These are phyloP conservation scores for Puffinus mauretanicus DNA, from an alignment of 2,113 vertebrate genomes.

Conservation along the genomic window DNA sequence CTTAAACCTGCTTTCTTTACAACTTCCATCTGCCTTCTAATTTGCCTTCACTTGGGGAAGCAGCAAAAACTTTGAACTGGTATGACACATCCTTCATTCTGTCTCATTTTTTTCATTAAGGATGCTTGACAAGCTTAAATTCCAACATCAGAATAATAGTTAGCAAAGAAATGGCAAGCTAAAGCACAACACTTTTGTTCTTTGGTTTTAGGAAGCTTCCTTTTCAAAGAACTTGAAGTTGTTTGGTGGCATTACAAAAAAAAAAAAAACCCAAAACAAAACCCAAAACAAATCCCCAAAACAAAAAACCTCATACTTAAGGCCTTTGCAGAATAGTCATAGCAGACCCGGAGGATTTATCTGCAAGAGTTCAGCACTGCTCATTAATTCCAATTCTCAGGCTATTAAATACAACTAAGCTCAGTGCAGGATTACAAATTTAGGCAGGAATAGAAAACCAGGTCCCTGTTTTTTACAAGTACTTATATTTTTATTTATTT, in stretches of 20 bases:
- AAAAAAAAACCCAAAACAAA: not conserved
- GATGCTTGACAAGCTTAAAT: not conserved
- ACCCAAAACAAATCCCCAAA: not conserved
- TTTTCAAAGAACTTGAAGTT: not conserved
- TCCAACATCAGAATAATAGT: slow-evolving; percentile 13
- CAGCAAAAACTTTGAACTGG: not conserved
- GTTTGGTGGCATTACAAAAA: not conserved
- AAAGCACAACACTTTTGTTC: not conserved
- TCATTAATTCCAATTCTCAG: slow-evolving; percentile 16
- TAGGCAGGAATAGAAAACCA: not conserved
- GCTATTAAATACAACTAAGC: not conserved
- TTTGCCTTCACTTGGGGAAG: not conserved
- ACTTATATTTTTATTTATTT: slow-evolving; percentile 14
- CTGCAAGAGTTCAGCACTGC: not conserved
- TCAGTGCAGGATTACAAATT: not conserved
- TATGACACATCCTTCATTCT: not conserved
- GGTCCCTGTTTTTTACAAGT: not conserved
- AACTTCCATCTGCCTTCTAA: not conserved
- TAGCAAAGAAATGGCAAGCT: not conserved
- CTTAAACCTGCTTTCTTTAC: not conserved
- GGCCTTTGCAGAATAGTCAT: not conserved
- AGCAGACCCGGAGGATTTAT: not conserved
- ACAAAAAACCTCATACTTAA: not conserved
- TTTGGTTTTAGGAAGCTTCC: not conserved
- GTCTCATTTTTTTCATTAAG: slow-evolving; percentile 2